Evolutionary conservation across 2,888 invertebrate species (phyloP), one percentile per base, ranked within the genome.

Genomic region (Drosophila maculinotata): DNA sequence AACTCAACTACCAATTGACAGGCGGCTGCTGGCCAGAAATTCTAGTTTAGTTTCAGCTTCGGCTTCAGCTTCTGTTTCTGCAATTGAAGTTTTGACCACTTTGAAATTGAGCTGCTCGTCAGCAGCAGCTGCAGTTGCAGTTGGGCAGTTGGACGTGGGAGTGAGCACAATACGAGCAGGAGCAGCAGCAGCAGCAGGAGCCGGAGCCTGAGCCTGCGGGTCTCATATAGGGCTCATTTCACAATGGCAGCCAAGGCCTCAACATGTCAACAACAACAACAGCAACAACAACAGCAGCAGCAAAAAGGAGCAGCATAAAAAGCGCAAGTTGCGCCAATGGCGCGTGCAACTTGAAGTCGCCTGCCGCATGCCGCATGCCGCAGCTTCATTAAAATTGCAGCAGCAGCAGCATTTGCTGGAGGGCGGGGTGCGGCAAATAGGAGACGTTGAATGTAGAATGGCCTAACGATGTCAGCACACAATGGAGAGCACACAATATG

Each of bases 381-480:
- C 86, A 82, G 81, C 81, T 82, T 86, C 86, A 82, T 82, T 82
- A 82, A 82, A 82, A 86, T 82, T 82, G 81, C 86, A 82, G 79
- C 85, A 82, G 67, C 54, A 57, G 52, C 54, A 45, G 17, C 14
- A 15, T 36, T 36, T 36, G 38, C 17, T 8, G 10, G 36, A 14
- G 38, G 14, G 20, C 5, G n/a, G 47, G 38, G 36, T 9, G 14
- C 31, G 36, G 63, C 58, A 62, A 47, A n/a, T 35, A 33, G 51
- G 45, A 68, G 45, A 48, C 44, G 52, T 28, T 41, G 39, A 53
- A 53, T 57, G 48, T 49, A 63, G 65, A 78, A 80, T 79, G 65
- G 85, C 82, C 80, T 81, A 84, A 81, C 80, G 80, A 84, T 76
- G 77, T 72, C 83, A 77, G 72, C 72, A 67, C 67, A 81, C 81